These are phyloP conservation scores for Setipinna tenuifilis DNA, from an alignment of 2,797 vertebrate genomes.

Conservation along the genomic window DNA sequence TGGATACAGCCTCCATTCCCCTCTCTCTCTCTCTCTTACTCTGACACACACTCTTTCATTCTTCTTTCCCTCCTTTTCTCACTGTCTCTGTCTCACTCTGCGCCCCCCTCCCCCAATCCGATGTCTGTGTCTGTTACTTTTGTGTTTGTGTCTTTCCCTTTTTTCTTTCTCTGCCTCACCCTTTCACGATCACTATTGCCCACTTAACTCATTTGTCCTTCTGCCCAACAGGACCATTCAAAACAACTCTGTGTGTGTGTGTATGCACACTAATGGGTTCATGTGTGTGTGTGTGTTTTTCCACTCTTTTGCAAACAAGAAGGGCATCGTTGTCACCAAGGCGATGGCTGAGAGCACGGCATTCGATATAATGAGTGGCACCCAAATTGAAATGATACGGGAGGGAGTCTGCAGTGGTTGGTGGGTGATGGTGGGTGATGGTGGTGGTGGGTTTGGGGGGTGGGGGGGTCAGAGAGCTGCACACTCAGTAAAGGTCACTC, in stretches of 20 bases:
- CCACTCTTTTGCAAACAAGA: constrained; percentile 31
- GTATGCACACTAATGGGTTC: not conserved
- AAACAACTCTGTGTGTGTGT: constrained; percentile 2
- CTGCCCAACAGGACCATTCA: constrained; percentile 32
- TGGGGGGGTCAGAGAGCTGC: constrained; percentile 23
- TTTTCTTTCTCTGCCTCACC: constrained; percentile 27
- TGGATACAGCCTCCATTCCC: constrained; percentile 42
- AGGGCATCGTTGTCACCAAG: constrained; percentile 48
- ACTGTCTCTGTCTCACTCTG: too few species aligned
- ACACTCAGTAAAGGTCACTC: constrained; percentile 67
- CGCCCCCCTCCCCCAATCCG: too few species aligned
- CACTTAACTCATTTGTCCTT: not conserved
- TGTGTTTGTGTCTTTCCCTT: constrained; percentile 21
- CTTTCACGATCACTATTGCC: not conserved
- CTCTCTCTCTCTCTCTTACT: constrained; percentile 32
- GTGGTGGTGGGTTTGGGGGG: constrained; percentile 45
- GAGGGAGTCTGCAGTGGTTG: not conserved
- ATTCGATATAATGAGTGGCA: constrained; percentile 41
- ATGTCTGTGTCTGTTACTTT: too few species aligned
- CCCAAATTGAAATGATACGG: constrained; percentile 62
- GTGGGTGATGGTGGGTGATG: constrained; percentile 48
- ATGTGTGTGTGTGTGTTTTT: constrained; percentile 12
- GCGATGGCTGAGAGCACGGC: constrained; percentile 33
- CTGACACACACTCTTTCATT: too few species aligned
- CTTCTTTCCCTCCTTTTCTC: too few species aligned